Percentiles rank a stretch among this genome's conserved stretches.
These are phyloP conservation scores for Abramis brama DNA, from an alignment of 2,113 vertebrate species.

Conservation along the genomic window DNA sequence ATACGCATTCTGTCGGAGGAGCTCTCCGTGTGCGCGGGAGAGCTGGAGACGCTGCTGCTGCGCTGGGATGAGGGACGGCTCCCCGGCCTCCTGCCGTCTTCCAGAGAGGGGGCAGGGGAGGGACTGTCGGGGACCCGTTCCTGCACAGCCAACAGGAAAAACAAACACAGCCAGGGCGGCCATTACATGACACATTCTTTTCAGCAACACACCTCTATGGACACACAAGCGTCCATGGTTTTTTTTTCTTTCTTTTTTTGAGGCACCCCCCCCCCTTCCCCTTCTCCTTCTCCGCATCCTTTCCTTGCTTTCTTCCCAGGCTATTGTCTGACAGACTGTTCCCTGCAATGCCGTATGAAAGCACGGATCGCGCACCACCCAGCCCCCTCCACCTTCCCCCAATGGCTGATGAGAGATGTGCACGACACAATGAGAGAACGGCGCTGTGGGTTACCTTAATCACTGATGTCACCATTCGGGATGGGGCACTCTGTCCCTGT, in stretches of 20 bases:
- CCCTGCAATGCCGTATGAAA: slow-evolving; percentile 33
- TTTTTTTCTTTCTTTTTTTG: slow-evolving; percentile 13
- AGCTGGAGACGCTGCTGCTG: slow-evolving; percentile 99
- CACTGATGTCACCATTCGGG: slow-evolving; percentile 97
- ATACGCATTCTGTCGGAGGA: slow-evolving; percentile 98
- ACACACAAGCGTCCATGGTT: slow-evolving; percentile 35
- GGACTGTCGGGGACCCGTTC: slow-evolving; percentile 96
- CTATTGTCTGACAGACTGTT: slow-evolving; percentile 53
- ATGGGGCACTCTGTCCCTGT: slow-evolving; percentile 94
- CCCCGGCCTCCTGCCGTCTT: slow-evolving; percentile 94
- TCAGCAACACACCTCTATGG: slow-evolving; percentile 10
- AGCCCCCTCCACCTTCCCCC: slow-evolving; percentile 31
- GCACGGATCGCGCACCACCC: slow-evolving; percentile 46
- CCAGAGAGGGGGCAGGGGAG: slow-evolving; percentile 94
- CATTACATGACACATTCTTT: slow-evolving; percentile 48
- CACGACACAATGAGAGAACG: slow-evolving; percentile 52
- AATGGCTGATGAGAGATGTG: slow-evolving; percentile 55
- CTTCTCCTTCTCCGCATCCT: slow-evolving; percentile 24
- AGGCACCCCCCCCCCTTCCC: not conserved
- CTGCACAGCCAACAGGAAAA: slow-evolving; percentile 69
- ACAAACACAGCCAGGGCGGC: slow-evolving; percentile 43
- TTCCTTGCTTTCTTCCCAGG: slow-evolving; percentile 38
- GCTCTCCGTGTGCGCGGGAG: slow-evolving; percentile 95
- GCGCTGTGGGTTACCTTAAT: slow-evolving; percentile 88
- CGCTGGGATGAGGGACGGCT: slow-evolving; percentile 98